These are phyloP conservation scores for Drosophila kikkawai DNA, from an alignment of 1,140 invertebrate species.

Conservation along the genomic window DNA sequence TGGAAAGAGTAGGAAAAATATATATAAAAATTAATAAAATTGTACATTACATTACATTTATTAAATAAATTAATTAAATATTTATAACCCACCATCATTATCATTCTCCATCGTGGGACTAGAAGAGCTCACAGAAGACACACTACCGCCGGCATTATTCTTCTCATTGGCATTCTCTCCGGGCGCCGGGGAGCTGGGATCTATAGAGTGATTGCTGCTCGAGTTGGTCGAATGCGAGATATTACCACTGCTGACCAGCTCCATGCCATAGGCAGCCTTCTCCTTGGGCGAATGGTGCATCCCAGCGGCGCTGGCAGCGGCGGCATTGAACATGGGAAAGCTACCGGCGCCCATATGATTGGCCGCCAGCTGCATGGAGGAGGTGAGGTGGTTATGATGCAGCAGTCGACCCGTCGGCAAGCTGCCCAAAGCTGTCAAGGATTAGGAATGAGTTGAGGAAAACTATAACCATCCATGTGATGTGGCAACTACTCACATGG, in stretches of 20 bases:
- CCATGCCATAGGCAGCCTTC: slow-evolving; percentile 63
- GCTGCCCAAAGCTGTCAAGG: slow-evolving; percentile 66
- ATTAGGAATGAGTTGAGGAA: slow-evolving; percentile 2
- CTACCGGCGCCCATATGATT: slow-evolving; percentile 65
- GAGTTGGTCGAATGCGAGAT: slow-evolving; percentile 78
- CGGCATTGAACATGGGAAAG: slow-evolving; percentile 76
- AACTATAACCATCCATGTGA: background rate
- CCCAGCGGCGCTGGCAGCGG: slow-evolving; percentile 36
- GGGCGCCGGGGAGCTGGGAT: slow-evolving; percentile 77
- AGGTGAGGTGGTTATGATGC: slow-evolving; percentile 80
- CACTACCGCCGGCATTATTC: slow-evolving; percentile 74
- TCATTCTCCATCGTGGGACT: slow-evolving; percentile 82
- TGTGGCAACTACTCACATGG: slow-evolving; percentile 72
- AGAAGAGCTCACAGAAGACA: slow-evolving; percentile 80
- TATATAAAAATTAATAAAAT: slow-evolving; percentile 11
- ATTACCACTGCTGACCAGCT: slow-evolving; percentile 73
- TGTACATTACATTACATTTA: background rate
- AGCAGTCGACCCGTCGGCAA: slow-evolving; percentile 76
- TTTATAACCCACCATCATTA: slow-evolving; percentile 75
- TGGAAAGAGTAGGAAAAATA: background rate
- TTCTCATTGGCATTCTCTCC: slow-evolving; percentile 65
- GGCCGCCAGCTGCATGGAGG: slow-evolving; percentile 77
- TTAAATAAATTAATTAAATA: background rate
- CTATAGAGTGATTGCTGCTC: slow-evolving; percentile 79
- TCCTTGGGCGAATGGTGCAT: slow-evolving; percentile 75